A percentile compares a stretch with the other conserved stretches of the same genome.
Evolutionary conservation across 2,888 invertebrate genomes (phyloP).

Genomic region (Synergus japonicus): DNA sequence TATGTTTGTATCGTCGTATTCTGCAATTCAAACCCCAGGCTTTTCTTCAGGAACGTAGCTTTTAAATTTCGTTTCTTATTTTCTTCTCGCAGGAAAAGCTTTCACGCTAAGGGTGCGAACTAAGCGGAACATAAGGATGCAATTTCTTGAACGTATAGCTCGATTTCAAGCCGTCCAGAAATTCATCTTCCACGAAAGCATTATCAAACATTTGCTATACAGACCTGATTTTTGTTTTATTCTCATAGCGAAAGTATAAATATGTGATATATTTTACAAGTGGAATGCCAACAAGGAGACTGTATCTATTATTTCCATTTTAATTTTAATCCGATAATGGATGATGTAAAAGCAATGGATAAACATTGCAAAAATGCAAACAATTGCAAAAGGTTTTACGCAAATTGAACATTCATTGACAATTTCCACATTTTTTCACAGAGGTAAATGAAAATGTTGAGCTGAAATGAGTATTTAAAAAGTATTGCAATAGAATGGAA

Average conservation of each 20-base stretch:
- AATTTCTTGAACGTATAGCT: constrained; percentile 20
- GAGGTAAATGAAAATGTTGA: neutral
- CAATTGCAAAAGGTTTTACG: neutral
- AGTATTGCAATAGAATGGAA: neutral
- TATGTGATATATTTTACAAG: neutral
- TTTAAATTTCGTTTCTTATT: constrained; percentile 30
- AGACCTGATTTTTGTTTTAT: neutral
- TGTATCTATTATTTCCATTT: neutral
- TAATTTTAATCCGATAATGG: too few species aligned
- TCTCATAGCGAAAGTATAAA: neutral
- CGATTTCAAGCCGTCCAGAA: constrained; percentile 23
- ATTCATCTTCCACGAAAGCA: constrained; percentile 25
- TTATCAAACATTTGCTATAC: constrained; percentile 31
- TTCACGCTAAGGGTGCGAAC: neutral
- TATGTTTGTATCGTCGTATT: neutral
- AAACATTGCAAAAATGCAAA: neutral
- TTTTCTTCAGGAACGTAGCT: constrained; percentile 1
- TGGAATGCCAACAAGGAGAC: neutral
- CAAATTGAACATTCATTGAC: neutral
- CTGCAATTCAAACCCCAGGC: neutral
- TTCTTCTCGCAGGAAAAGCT: constrained; percentile 10
- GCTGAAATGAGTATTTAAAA: neutral
- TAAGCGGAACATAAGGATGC: constrained; percentile 31
- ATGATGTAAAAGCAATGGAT: neutral
- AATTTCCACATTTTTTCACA: neutral